Evolutionary conservation across 2,888 invertebrate genomes (phyloP).

Genomic region (Phorcus lineatus): DNA sequence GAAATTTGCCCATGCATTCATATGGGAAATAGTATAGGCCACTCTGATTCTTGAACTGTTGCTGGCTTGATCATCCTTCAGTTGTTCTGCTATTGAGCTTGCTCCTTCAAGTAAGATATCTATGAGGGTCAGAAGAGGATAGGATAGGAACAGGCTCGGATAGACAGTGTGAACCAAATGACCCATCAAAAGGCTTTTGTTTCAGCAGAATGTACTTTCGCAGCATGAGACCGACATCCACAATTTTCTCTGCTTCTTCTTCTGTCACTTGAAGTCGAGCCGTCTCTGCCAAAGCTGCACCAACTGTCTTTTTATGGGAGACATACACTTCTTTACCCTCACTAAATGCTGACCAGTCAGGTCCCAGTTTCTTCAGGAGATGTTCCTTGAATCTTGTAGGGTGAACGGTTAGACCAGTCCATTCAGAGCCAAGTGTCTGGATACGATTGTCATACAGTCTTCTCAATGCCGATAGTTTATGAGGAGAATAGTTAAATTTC

Average conservation of each 20-base stretch:
- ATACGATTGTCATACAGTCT: no score
- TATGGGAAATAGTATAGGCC: no score
- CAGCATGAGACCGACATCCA: neutral
- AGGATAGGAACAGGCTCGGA: neutral
- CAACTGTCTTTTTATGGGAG: constrained; percentile 21
- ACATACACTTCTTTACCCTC: neutral
- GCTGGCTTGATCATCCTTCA: neutral
- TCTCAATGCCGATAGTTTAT: no score
- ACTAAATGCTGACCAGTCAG: neutral
- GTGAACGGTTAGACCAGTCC: no score
- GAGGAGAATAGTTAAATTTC: no score
- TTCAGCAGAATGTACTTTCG: neutral
- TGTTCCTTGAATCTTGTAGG: no score
- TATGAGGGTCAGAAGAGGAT: neutral
- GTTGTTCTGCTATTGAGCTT: neutral
- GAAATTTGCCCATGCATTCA: no score
- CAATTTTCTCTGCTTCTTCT: constrained; percentile 4
- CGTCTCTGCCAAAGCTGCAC: constrained; percentile 20
- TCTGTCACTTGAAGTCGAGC: neutral
- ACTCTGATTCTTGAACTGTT: neutral
- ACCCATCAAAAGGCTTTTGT: neutral
- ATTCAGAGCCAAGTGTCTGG: no score
- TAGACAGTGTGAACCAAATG: neutral
- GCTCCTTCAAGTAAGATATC: neutral
- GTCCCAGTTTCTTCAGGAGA: neutral